These are phyloP conservation scores for Cotesia congregata DNA, from an alignment of 2,888 invertebrate genomes.

Conservation along the genomic window DNA sequence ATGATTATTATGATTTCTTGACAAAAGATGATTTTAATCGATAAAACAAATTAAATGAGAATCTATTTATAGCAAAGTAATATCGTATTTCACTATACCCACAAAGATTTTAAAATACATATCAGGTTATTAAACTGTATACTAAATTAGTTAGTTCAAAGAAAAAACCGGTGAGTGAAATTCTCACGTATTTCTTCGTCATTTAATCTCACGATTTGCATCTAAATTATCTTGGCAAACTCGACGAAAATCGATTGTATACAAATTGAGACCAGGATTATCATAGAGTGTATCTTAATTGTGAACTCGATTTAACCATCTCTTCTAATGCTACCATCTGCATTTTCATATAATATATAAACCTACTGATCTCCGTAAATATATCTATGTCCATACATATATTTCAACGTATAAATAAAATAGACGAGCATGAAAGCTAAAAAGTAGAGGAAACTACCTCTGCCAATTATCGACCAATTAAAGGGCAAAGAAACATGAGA, in stretches of 20 bases:
- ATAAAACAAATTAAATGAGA: neutral
- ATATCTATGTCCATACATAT: no score
- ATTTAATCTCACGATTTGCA: conserved; percentile 53
- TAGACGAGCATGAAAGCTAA: no score
- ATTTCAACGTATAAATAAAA: no score
- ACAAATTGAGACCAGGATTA: conserved; percentile 57
- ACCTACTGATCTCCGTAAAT: neutral
- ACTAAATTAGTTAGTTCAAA: neutral
- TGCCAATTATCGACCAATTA: no score
- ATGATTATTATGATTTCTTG: neutral
- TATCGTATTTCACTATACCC: neutral
- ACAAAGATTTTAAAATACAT: conserved; percentile 9
- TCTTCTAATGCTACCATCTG: neutral
- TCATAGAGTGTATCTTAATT: conserved; percentile 58
- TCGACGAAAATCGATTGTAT: conserved; percentile 57
- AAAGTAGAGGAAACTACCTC: no score
- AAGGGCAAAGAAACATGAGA: no score
- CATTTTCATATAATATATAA: neutral
- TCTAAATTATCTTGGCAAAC: conserved; percentile 63
- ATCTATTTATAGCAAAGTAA: neutral
- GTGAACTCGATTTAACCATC: conserved; percentile 52
- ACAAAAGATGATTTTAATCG: no score
- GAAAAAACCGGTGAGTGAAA: neutral
- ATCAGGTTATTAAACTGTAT: neutral
- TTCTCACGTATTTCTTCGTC: conserved; percentile 5